phyloP scores from a whole-genome alignment of 2,888 invertebrate species.

The Hecatera dysodea region DNA sequence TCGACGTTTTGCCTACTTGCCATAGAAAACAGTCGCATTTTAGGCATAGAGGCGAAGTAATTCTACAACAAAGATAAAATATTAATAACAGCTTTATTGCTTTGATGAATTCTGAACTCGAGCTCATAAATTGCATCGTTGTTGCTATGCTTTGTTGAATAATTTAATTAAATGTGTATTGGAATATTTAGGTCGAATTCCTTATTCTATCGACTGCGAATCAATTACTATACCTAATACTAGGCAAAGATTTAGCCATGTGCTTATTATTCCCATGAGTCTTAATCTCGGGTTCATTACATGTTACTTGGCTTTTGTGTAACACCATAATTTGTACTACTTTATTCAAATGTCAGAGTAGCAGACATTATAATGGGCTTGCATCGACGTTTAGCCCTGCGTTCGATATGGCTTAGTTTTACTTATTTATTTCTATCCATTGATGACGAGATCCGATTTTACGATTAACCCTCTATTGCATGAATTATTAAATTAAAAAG shows the following conservation, averaged over 20 bases:
- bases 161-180: conserved; percentile 53
- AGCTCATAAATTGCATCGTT: conserved; percentile 50
- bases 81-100: conserved; percentile 19
- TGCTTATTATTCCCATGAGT: conserved; percentile 50
- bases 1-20: too few species aligned
- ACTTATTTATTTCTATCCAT: conserved; percentile 64
- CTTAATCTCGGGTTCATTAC: conserved; percentile 60
- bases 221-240: conserved; percentile 42
- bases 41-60: neutral
- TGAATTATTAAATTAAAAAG: too few species aligned
- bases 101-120: conserved; percentile 27
- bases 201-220: conserved; percentile 46
- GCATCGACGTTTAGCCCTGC: conserved; percentile 59
- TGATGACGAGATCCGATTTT: conserved; percentile 56
- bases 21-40: neutral
- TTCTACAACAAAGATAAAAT: conserved; percentile 3
- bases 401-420: conserved; percentile 49
- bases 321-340: conserved; percentile 72
- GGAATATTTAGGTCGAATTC: conserved; percentile 58
- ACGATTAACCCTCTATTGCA: too few species aligned
- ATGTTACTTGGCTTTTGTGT: conserved; percentile 58
- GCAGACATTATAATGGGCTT: conserved; percentile 71
- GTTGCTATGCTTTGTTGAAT: conserved; percentile 49
- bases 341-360: conserved; percentile 75
- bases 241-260: conserved; percentile 11